Evolutionary conservation across 1,140 invertebrate species (phyloP).

Genomic region (Calliphora vicina): DNA sequence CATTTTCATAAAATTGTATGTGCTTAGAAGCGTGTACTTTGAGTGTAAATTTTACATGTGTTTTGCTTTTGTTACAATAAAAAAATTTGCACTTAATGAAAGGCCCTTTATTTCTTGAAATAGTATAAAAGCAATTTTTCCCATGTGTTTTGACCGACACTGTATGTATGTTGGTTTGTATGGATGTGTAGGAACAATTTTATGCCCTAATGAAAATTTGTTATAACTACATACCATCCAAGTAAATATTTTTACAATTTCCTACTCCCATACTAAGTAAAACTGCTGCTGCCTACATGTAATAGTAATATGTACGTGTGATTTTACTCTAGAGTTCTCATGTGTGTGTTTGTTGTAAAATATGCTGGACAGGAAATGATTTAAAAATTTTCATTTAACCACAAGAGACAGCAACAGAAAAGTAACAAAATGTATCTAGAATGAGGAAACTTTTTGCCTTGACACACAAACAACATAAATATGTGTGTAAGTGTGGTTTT

Average conservation of each 20-base stretch:
- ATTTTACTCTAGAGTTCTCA: not conserved
- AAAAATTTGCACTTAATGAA: too few relatives aligned
- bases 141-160: too few relatives aligned
- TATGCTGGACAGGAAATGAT: slow-evolving; percentile 27
- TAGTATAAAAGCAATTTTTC: too few relatives aligned
- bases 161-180: not conserved
- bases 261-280: not conserved
- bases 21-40: too few relatives aligned
- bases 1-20: too few relatives aligned
- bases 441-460: not conserved
- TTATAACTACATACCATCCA: slow-evolving; percentile 13
- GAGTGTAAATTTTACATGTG: too few relatives aligned
- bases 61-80: too few relatives aligned
- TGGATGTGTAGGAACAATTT: slow-evolving; percentile 5
- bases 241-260: slow-evolving; percentile 35
- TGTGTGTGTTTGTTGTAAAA: not conserved
- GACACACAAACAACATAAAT: not conserved
- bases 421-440: not conserved
- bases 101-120: too few relatives aligned
- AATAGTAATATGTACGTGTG: not conserved
- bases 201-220: slow-evolving; percentile 36
- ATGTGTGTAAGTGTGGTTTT: not conserved
- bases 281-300: not conserved
- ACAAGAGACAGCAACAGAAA: not conserved
- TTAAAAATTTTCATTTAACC: slow-evolving; percentile 25